These are phyloP conservation scores for Papilio aristodemus DNA, from an alignment of 1,140 invertebrate species.

Conservation along the genomic window DNA sequence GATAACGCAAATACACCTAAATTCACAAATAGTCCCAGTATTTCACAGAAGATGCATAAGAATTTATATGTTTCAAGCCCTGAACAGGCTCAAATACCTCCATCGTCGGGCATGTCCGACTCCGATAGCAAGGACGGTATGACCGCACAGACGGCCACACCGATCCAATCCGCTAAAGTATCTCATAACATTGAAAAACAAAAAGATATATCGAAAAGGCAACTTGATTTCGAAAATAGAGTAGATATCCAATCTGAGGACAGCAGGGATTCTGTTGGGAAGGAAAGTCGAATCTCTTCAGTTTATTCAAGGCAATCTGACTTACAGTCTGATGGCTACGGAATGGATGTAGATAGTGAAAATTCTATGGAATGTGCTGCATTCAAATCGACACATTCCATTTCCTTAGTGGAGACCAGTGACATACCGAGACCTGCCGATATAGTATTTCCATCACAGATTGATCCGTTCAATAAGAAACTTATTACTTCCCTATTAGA, in stretches of 20 bases:
- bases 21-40: slow-evolving; percentile 76
- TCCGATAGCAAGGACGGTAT: slow-evolving; percentile 75
- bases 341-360: slow-evolving; percentile 80
- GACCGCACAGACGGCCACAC: slow-evolving; percentile 65
- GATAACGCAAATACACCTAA: slow-evolving; percentile 79
- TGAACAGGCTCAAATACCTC: slow-evolving; percentile 77
- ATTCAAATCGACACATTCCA: slow-evolving; percentile 76
- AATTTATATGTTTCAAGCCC: slow-evolving; percentile 80
- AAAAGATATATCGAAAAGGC: slow-evolving; percentile 77
- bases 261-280: slow-evolving; percentile 76
- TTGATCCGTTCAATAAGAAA: slow-evolving; percentile 82
- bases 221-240: slow-evolving; percentile 76
- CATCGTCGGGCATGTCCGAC: slow-evolving; percentile 70
- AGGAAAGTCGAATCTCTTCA: slow-evolving; percentile 76
- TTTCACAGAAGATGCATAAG: slow-evolving; percentile 80
- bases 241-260: slow-evolving; percentile 76
- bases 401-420: slow-evolving; percentile 73
- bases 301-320: slow-evolving; percentile 75
- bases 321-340: slow-evolving; percentile 72
- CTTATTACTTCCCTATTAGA: slow-evolving; percentile 79
- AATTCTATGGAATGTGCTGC: slow-evolving; percentile 77
- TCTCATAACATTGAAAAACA: slow-evolving; percentile 70
- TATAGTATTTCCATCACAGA: slow-evolving; percentile 73
- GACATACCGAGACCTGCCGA: slow-evolving; percentile 75
- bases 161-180: slow-evolving; percentile 71